Evolutionary conservation across 2,888 invertebrate species (phyloP).

Genomic region (Synergus japonicus): DNA sequence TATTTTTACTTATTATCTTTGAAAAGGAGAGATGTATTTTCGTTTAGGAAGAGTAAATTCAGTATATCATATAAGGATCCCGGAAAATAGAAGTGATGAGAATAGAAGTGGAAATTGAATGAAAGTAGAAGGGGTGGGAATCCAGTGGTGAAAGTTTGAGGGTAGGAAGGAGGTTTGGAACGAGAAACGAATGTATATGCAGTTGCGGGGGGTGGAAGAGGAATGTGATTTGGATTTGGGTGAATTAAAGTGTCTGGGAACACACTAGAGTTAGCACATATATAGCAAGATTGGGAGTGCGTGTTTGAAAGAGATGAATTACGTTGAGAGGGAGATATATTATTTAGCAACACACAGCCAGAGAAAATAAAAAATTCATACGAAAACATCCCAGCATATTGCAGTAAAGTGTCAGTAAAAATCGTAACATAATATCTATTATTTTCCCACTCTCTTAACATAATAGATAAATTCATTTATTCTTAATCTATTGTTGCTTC

Average conservation of each 20-base stretch:
- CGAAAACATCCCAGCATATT: not conserved
- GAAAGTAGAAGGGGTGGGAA: not conserved
- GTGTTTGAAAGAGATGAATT: constrained; percentile 30
- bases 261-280: not conserved
- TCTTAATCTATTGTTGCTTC: too few relatives aligned
- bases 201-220: not conserved
- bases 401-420: too few relatives aligned
- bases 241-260: constrained; percentile 28
- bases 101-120: not conserved
- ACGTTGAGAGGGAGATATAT: constrained; percentile 7
- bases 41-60: too few relatives aligned
- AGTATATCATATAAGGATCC: not conserved
- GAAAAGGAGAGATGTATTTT: too few relatives aligned
- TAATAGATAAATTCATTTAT: not conserved
- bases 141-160: not conserved
- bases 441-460: not conserved
- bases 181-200: constrained; percentile 7
- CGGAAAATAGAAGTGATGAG: not conserved
- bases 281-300: not conserved
- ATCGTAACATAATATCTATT: too few relatives aligned
- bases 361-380: not conserved
- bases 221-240: constrained; percentile 25
- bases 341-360: not conserved
- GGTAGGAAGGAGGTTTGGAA: not conserved
- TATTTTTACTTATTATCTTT: too few relatives aligned